A percentile compares a stretch with the other conserved stretches of the same genome.
These are phyloP conservation scores for Dromas ardeola DNA, from an alignment of 2,113 vertebrate species.

Conservation along the genomic window DNA sequence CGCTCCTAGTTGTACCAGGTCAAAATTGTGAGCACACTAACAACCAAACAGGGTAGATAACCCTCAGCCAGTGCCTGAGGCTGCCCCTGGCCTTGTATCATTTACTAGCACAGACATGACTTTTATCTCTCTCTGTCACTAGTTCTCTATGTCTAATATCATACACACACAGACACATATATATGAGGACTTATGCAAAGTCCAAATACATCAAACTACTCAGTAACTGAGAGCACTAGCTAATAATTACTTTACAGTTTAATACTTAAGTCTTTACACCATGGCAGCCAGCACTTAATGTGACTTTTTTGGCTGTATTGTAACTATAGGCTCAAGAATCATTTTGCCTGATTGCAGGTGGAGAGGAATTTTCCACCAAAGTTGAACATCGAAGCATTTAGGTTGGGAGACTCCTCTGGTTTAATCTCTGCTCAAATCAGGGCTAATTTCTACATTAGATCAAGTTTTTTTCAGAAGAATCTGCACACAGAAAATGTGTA, in stretches of 20 bases:
- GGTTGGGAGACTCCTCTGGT: neutral
- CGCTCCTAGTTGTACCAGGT: neutral
- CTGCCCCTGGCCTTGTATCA: neutral
- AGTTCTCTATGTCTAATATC: neutral
- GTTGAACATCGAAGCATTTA: neutral
- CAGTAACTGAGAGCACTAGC: neutral
- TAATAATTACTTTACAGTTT: neutral
- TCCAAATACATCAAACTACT: neutral
- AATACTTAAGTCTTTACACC: neutral
- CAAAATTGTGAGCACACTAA: neutral
- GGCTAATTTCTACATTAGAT: neutral
- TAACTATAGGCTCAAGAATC: neutral
- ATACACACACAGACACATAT: accelerated
- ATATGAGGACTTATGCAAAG: neutral
- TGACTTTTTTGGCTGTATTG: neutral
- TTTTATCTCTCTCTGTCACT: neutral
- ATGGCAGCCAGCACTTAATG: neutral
- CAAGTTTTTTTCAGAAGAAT: neutral
- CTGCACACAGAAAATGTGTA: neutral
- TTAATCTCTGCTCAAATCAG: neutral
- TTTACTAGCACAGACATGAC: neutral
- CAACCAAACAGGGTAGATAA: neutral
- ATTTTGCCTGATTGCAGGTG: neutral
- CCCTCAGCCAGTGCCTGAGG: neutral
- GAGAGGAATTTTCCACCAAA: neutral